Evolutionary conservation across 2,888 invertebrate genomes (phyloP), one percentile per base, ranked within the genome.

Genomic region (Ochropacha duplaris): DNA sequence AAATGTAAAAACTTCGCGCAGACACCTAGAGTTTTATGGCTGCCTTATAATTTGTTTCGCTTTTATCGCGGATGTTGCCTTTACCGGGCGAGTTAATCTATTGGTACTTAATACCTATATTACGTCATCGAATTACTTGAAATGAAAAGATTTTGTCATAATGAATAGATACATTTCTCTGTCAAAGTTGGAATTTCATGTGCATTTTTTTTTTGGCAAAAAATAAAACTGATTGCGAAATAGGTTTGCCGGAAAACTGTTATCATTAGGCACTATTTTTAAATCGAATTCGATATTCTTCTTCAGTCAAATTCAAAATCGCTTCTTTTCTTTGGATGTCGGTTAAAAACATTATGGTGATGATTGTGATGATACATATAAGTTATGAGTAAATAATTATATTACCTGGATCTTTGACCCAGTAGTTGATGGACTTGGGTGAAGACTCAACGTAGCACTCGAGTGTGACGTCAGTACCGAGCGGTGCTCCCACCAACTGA

Each of bases 401-500:
- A 73, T 94, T 94, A 91, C 95, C 95, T 94, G 94, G 88, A 84
- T 97, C 96, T 90, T 96, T 95, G 76, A 96, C 95, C 97, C 97
- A 97, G 90, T 97, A 97, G 93, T 97, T 97, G 91, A 97, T 97
- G 79, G 97, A 96, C 93, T 96, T 97, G 55, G 97, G 97, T 69
- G 96, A 97, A 62, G 97, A 97, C 89, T 97, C 97, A 67, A 97
- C 97, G 92, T 96, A 95, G 93, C 98, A 98, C 90, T 97, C 97
- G 71, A 98, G 94, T 57, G 95, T 95, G 78, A 97, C 97, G 89
- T 97, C 96, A 69, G 97, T 97, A 71, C 96, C 96, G 72, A 96
- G 93, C 61, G 97, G 97, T 64, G 97, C 97, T 36, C 97, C 97
- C 63, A 98, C 97, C 87, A 98, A 94, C 93, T 98, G 97, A 93